Base-by-base conservation (phyloP, 2,888 invertebrate genomes). In the Scaptomyza flava region DNA sequence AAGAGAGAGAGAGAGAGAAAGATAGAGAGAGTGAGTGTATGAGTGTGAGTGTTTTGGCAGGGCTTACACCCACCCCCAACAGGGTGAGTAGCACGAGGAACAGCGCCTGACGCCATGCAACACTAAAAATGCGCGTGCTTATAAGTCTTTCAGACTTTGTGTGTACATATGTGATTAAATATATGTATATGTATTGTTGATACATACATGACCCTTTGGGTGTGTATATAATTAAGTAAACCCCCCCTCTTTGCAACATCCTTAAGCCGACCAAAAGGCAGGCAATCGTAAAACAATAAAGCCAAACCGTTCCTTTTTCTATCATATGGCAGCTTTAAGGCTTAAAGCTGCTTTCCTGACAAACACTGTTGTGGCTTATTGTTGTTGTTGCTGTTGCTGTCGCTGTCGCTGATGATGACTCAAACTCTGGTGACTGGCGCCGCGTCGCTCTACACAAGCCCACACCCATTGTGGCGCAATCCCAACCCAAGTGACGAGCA, bases 341-440 rank as follows among this genome's bases (percentile, higher is more conserved):
- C 79, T 82, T 82, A 84, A 87, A 84, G 87, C 70, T 52, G 66
- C 38, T 41, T 9, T 38, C 48, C 57, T 65, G 47, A 51, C 62
- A 74, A 71, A 71, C 65, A 62, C 68, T 59, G 52, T 58, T 50
- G 63, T 71, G 68, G 47, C 58, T 60, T 38, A 36, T 30, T 70
- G 46, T 27, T 57, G 51, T 30, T 45, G 27, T 8, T 46, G 46
- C 23, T 57, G 48, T 30, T 45, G 27, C 5, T 46, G 45, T 6
- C 33, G 48, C 12, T 12, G 20, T 2, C 12, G 23, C 11, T n/a
- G 43, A 12, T 43, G 43, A 88, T 84, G 84, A 84, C 84, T 84
- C 88, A 83, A 84, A 88, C 88, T 79, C 81, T 83, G 76, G 57
- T 57, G 71, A 65, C 68, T 86, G 84, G 88, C 84, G 87, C 81